Evolutionary conservation across 2,113 vertebrate genomes (phyloP).

Genomic region (Smithornis capensis): DNA sequence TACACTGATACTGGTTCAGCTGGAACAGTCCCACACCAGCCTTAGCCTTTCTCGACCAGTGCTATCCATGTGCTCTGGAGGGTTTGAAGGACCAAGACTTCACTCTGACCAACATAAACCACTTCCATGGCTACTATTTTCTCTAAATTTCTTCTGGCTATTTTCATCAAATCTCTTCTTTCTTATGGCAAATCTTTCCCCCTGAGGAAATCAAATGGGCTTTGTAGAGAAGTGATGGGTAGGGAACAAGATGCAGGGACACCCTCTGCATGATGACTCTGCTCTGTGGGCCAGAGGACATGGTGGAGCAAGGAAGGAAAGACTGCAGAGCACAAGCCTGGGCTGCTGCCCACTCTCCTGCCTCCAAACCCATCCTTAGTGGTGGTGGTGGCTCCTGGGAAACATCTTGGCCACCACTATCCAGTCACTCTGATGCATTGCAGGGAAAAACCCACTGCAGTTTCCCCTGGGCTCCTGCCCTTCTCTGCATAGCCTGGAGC

Average conservation of each 20-base stretch:
- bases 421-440: accelerated
- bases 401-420: neutral
- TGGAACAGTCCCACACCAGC: neutral
- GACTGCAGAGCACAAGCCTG: neutral
- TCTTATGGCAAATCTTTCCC: neutral
- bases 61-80: neutral
- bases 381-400: neutral
- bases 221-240: neutral
- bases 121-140: neutral
- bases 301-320: neutral
- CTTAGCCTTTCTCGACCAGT: neutral
- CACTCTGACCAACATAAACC: neutral
- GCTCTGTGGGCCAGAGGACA: neutral
- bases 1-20: neutral
- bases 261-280: accelerated
- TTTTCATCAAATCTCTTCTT: neutral
- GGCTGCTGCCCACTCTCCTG: neutral
- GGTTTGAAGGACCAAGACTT: neutral
- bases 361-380: neutral
- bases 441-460: neutral
- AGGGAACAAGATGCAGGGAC: neutral
- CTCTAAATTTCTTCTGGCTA: neutral
- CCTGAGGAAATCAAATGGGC: no score
- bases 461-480: neutral
- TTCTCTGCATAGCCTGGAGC: accelerated